Evolutionary conservation across 2,888 invertebrate genomes (phyloP).

Genomic region (Empis livida): DNA sequence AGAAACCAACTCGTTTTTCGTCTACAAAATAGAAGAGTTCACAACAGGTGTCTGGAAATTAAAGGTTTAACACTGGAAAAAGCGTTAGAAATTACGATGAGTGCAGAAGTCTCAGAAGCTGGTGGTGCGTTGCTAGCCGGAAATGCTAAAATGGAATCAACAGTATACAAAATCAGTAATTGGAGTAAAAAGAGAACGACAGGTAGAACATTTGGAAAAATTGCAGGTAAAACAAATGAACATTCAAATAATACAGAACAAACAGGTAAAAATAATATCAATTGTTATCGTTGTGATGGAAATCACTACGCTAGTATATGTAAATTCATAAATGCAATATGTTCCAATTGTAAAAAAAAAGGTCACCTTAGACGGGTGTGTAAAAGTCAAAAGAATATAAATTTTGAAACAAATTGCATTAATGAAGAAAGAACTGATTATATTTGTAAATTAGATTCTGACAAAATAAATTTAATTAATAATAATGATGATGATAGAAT

Average conservation of each 20-base stretch:
- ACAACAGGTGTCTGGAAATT: conserved; percentile 15
- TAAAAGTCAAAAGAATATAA: no score
- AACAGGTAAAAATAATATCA: background rate
- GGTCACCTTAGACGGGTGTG: background rate
- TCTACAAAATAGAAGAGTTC: no score
- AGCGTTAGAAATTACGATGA: conserved; percentile 15
- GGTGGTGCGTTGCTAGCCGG: conserved; percentile 8
- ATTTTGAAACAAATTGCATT: background rate
- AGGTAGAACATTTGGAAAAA: background rate
- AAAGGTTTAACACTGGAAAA: conserved; percentile 13
- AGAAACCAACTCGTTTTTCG: conserved; percentile 18
- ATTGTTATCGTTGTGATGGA: background rate
- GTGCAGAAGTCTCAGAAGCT: conserved; percentile 15
- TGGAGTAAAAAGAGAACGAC: background rate
- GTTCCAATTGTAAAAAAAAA: background rate
- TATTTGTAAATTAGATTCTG: no score
- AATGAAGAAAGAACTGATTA: no score
- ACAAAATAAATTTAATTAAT: no score
- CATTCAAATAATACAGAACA: no score
- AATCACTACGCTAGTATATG: background rate
- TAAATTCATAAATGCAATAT: background rate
- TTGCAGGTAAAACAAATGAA: background rate
- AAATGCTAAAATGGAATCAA: background rate
- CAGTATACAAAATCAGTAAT: background rate
- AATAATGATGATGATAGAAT: no score